Evolutionary conservation across 1,140 invertebrate species (phyloP).

Genomic region (Hypothenemus hampei): DNA sequence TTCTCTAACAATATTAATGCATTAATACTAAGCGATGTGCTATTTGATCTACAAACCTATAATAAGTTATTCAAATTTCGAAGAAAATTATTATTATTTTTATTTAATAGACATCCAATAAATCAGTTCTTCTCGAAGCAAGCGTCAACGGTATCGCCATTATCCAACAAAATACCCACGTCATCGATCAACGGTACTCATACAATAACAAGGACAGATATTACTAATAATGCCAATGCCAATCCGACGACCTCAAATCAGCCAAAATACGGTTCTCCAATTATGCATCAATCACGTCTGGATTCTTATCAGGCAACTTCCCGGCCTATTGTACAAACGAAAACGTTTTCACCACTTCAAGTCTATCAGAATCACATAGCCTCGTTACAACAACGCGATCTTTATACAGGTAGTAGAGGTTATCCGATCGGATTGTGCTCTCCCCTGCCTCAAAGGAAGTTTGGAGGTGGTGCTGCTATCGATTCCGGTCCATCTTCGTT

Average conservation of each 20-base stretch:
- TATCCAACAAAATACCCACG: no score
- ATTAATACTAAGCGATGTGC: no score
- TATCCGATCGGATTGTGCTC: slow-evolving; percentile 16
- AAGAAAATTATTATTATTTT: no score
- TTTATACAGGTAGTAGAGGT: background rate
- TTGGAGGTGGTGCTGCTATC: slow-evolving; percentile 2
- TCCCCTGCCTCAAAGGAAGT: slow-evolving; percentile 22
- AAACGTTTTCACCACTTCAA: slow-evolving; percentile 34
- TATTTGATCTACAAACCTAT: no score
- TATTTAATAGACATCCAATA: slow-evolving; percentile 3
- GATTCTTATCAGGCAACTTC: slow-evolving; percentile 16
- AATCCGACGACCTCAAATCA: no score
- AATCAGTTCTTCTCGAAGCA: slow-evolving; percentile 8
- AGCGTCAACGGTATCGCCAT: no score
- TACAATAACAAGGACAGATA: no score
- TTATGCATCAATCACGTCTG: slow-evolving; percentile 24
- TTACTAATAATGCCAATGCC: no score
- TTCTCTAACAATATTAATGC: no score
- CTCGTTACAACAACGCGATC: slow-evolving; percentile 14
- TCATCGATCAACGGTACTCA: no score
- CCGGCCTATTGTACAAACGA: background rate
- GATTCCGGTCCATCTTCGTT: slow-evolving; percentile 19
- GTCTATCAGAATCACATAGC: slow-evolving; percentile 32
- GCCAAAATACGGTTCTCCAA: no score
- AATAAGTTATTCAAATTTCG: no score